Percentiles rank a stretch among this genome's conserved stretches.
phyloP scores from a whole-genome alignment of 2,888 invertebrate genomes.

The Erebia aethiops region DNA sequence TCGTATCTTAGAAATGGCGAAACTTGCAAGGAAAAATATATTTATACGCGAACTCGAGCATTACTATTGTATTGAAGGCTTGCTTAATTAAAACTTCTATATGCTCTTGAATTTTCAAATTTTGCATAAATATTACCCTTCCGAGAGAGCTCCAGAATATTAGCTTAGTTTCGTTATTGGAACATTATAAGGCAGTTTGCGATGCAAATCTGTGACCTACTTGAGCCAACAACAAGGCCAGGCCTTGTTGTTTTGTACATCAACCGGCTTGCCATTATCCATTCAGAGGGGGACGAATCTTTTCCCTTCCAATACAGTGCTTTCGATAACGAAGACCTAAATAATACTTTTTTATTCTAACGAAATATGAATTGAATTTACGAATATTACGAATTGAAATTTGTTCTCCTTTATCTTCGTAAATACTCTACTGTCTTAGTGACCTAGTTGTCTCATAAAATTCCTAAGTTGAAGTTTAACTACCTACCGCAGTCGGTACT shows the following conservation, averaged over 20 bases:
- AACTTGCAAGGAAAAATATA: no score
- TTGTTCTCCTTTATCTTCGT: neutral
- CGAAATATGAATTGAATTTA: neutral
- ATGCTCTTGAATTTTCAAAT: neutral
- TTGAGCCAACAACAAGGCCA: constrained; percentile 47
- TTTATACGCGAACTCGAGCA: no score
- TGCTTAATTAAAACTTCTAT: neutral
- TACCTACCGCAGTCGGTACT: neutral
- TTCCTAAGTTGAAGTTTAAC: constrained; percentile 4
- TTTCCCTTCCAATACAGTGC: neutral
- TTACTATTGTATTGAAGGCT: no score
- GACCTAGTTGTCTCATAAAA: neutral
- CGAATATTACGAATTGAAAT: no score
- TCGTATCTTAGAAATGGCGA: no score
- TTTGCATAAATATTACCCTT: neutral
- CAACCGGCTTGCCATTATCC: constrained; percentile 44
- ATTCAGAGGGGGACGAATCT: constrained; percentile 33
- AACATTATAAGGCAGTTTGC: constrained; percentile 41
- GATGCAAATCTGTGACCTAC: constrained; percentile 50
- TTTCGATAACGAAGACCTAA: neutral
- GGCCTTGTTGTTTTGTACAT: constrained; percentile 48
- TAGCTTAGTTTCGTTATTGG: constrained; percentile 32
- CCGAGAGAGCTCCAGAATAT: neutral
- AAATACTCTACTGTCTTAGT: constrained; percentile 2
- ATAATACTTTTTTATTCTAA: neutral